These are phyloP conservation scores for Cichladusa arquata DNA, from an alignment of 2,113 vertebrate genomes.

Conservation along the genomic window DNA sequence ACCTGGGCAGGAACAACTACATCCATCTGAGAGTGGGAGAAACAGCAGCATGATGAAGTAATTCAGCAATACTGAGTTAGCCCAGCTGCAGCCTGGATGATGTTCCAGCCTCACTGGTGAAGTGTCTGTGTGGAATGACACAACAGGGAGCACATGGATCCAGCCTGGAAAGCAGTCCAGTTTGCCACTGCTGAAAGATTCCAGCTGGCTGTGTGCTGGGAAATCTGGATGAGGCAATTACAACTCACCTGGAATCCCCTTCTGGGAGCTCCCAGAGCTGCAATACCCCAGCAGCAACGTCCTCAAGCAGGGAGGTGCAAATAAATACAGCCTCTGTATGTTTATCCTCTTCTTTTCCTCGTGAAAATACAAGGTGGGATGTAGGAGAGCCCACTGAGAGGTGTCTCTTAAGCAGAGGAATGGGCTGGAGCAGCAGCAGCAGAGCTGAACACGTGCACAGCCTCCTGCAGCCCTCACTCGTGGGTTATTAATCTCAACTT, in stretches of 20 bases:
- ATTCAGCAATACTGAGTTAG: background rate
- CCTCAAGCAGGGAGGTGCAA: background rate
- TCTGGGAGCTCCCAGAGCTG: background rate
- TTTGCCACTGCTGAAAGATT: background rate
- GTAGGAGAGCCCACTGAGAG: background rate
- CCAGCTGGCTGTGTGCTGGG: background rate
- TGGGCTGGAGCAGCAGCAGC: background rate
- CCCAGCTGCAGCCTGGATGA: background rate
- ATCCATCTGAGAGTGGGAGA: background rate
- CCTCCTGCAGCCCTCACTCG: background rate
- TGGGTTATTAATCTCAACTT: background rate
- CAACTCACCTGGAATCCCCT: background rate
- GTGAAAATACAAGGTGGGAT: background rate
- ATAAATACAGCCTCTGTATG: background rate
- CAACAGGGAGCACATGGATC: background rate
- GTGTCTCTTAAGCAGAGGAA: background rate
- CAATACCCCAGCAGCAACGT: fast-evolving
- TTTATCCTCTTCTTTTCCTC: background rate
- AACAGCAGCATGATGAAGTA: background rate
- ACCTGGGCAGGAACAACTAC: background rate
- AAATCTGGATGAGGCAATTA: background rate
- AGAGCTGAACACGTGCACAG: fast-evolving
- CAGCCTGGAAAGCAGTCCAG: background rate
- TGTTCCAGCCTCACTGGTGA: background rate
- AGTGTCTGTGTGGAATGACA: fast-evolving